A percentile compares a stretch with the other conserved stretches of the same genome.
Conservation (phyloP, 2,797 vertebrate species). For the Pantherophis alleghaniensis region DNA sequence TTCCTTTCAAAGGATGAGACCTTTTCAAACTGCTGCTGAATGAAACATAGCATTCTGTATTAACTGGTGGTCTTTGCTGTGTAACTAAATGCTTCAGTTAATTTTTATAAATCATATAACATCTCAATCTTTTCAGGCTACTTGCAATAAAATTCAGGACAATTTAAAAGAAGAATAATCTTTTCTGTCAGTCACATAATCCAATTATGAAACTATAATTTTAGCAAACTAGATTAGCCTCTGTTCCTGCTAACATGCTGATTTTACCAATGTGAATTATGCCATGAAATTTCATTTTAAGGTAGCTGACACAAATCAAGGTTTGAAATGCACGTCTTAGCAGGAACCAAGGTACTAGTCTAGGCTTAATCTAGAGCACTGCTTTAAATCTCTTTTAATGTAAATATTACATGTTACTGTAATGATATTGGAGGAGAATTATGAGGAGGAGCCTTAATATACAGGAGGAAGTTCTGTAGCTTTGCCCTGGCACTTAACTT, state of each 20-base stretch:
- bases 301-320: not conserved
- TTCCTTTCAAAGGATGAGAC: slow-evolving; percentile 72
- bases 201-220: slow-evolving; percentile 38
- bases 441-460: slow-evolving; percentile 38
- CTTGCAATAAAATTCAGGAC: slow-evolving; percentile 64
- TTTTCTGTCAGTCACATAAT: slow-evolving; percentile 41
- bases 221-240: slow-evolving; percentile 21
- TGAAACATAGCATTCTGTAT: slow-evolving; percentile 57
- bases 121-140: slow-evolving; percentile 61
- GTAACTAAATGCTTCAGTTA: slow-evolving; percentile 69
- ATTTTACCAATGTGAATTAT: slow-evolving; percentile 20
- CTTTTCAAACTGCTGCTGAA: slow-evolving; percentile 67
- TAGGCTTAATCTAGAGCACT: slow-evolving; percentile 23
- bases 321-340: not conserved
- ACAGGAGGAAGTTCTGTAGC: slow-evolving; percentile 41
- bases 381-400: slow-evolving; percentile 18
- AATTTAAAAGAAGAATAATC: slow-evolving; percentile 24
- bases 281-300: not conserved
- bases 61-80: slow-evolving; percentile 67
- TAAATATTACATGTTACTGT: slow-evolving; percentile 30
- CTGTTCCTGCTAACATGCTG: slow-evolving; percentile 34
- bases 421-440: slow-evolving; percentile 19
- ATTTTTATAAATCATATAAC: slow-evolving; percentile 67
- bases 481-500: slow-evolving; percentile 40
- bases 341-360: slow-evolving; percentile 26